Evolutionary conservation across 2,888 invertebrate species (phyloP), one percentile per base, ranked within the genome.

Genomic region (Aphidius colemani): DNA sequence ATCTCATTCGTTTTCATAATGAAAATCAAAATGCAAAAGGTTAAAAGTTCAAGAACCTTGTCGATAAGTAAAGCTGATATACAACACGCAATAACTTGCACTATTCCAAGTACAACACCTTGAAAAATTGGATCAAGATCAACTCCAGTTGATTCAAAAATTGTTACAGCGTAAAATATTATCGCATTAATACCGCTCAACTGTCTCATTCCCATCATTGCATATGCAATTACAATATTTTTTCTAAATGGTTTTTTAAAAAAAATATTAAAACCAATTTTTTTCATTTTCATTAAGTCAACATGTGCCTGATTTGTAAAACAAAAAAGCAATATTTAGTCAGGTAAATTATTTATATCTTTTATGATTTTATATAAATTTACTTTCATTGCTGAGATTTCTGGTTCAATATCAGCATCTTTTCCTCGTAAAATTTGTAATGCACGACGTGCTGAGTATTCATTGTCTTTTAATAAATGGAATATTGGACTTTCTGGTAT

Each of bases 191-290:
- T 88, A 53, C 93, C 93, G 69, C 89, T 88, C 68, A 94, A 84
- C 81, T 96, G 95, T 77, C 95, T 95, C 83, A 93, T 91, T 74
- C 93, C 84, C 94, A 95, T 94, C 46, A 95, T 84, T 9, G 89
- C 88, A 77, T 90, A 88, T 71, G 90, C 88, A 65, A 93, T 89
- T 7, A 86, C 69, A n/a, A 92, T 79, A 0, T 90, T 90, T 77
- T 88, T 89, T 58, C 87, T 78, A 0, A 90, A 87, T 0, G 87
- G 85, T 67, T 84, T 87, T 68, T 88, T 87, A 4, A 85, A 84
- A 39, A 90, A 86, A 2, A 87, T 85, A 6, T 84, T 74, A 7
- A 71, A 7, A 13, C n/a, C 57, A 13, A 67, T 59, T 48, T 48
- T 30, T 13, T 18, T 49, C 41, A 61, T 61, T 72, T 65, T 66